These are phyloP conservation scores for Molorchus minor DNA, from an alignment of 2,888 invertebrate species.

Conservation along the genomic window DNA sequence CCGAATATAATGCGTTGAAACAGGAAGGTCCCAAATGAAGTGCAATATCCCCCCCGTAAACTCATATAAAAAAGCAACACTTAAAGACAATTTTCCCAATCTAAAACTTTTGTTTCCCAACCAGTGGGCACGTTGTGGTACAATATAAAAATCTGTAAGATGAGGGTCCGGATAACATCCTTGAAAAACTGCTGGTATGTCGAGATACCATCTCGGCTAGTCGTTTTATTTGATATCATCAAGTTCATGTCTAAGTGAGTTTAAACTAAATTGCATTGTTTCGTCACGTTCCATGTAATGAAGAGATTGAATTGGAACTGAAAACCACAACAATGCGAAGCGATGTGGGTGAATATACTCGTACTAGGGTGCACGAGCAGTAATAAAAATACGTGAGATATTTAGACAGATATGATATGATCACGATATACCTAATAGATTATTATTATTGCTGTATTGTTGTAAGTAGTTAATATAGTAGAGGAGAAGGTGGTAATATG, in stretches of 20 bases:
- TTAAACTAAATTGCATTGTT: constrained; percentile 35
- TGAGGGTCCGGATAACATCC: constrained; percentile 22
- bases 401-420: too few species aligned
- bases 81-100: constrained; percentile 15
- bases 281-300: constrained; percentile 30
- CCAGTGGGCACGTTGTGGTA: constrained; percentile 2
- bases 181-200: constrained; percentile 29
- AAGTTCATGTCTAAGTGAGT: constrained; percentile 25
- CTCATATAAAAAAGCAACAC: too few species aligned
- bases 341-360: neutral
- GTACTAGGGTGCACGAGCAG: too few species aligned
- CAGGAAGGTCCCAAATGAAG: constrained; percentile 24
- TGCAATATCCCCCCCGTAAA: too few species aligned
- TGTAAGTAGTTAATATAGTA: too few species aligned
- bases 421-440: too few species aligned
- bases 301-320: constrained; percentile 3
- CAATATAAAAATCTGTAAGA: constrained; percentile 21
- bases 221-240: constrained; percentile 21
- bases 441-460: too few species aligned
- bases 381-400: neutral
- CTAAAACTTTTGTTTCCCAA: constrained; percentile 6
- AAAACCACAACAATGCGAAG: constrained; percentile 12
- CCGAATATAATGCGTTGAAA: too few species aligned
- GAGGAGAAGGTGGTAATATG: too few species aligned
- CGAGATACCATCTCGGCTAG: constrained; percentile 22